Evolutionary conservation across 2,113 vertebrate genomes (phyloP).

Genomic region (Suricata suricatta): DNA sequence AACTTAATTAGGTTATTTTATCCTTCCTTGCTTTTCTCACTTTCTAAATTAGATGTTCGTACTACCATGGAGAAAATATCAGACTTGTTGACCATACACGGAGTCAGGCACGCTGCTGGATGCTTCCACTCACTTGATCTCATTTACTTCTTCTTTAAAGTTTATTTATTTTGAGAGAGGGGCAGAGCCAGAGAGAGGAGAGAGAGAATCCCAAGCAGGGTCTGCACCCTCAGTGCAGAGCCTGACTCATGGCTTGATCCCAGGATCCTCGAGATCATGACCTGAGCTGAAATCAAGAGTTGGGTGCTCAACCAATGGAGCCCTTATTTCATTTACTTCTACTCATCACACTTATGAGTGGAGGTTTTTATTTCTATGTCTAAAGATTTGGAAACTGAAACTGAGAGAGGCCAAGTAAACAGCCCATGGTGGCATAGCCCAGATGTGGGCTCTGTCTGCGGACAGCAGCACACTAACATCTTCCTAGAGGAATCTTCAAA

Average conservation of each 20-base stretch:
- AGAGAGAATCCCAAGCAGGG: no score
- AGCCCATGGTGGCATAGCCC: fast-evolving
- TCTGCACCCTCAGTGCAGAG: no score
- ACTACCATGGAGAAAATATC: neutral
- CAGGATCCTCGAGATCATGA: no score
- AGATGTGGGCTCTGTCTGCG: neutral
- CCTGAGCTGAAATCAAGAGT: no score
- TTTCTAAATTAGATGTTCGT: neutral
- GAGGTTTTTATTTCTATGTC: neutral
- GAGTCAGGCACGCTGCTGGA: neutral
- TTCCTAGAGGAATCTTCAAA: neutral
- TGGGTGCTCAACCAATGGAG: no score
- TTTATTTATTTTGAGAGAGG: no score
- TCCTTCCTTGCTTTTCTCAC: neutral
- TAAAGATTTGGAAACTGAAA: neutral
- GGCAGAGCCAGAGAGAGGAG: no score
- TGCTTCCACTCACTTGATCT: neutral
- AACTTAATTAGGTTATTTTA: neutral
- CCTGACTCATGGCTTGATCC: no score
- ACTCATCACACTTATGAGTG: neutral
- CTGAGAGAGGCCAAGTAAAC: neutral
- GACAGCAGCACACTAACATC: no score
- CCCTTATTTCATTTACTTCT: neutral
- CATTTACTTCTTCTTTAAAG: neutral
- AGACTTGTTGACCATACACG: neutral